Evolutionary conservation across 2,797 vertebrate species (phyloP).

Genomic region (Helostoma temminkii): DNA sequence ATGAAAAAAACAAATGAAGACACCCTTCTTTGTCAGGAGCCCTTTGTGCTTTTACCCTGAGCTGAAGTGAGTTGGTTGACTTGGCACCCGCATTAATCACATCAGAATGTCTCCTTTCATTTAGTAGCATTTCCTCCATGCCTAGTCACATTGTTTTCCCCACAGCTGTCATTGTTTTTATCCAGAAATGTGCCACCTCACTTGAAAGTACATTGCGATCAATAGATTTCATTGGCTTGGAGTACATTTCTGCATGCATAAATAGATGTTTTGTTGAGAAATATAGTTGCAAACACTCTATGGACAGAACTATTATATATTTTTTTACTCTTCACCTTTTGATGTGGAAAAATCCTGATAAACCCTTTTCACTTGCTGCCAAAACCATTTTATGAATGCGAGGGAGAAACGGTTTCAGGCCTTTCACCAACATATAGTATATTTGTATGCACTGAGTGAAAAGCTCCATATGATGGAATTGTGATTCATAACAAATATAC

Average conservation of each 20-base stretch:
- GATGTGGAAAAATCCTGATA: slow-evolving; percentile 40
- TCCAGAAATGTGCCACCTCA: slow-evolving; percentile 22
- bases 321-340: slow-evolving; percentile 34
- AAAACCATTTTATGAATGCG: slow-evolving; percentile 36
- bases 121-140: slow-evolving; percentile 25
- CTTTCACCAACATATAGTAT: background rate
- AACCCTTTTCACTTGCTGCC: slow-evolving; percentile 16
- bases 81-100: slow-evolving; percentile 46
- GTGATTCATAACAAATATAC: slow-evolving; percentile 5
- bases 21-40: slow-evolving; percentile 42
- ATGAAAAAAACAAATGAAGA: slow-evolving; percentile 49
- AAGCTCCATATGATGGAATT: slow-evolving; percentile 8
- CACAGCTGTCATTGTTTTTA: slow-evolving; percentile 37
- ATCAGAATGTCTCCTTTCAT: slow-evolving; percentile 49
- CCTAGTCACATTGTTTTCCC: slow-evolving; percentile 33
- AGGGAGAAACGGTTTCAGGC: slow-evolving; percentile 29
- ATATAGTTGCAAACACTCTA: no score
- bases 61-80: slow-evolving; percentile 53
- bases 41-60: slow-evolving; percentile 50
- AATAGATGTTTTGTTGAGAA: slow-evolving; percentile 23
- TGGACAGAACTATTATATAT: slow-evolving; percentile 7
- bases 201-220: slow-evolving; percentile 42
- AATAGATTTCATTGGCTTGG: slow-evolving; percentile 25
- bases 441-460: background rate
- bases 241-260: slow-evolving; percentile 21